Base-by-base conservation (phyloP, 2,113 vertebrate genomes). In the Ia io region DNA sequence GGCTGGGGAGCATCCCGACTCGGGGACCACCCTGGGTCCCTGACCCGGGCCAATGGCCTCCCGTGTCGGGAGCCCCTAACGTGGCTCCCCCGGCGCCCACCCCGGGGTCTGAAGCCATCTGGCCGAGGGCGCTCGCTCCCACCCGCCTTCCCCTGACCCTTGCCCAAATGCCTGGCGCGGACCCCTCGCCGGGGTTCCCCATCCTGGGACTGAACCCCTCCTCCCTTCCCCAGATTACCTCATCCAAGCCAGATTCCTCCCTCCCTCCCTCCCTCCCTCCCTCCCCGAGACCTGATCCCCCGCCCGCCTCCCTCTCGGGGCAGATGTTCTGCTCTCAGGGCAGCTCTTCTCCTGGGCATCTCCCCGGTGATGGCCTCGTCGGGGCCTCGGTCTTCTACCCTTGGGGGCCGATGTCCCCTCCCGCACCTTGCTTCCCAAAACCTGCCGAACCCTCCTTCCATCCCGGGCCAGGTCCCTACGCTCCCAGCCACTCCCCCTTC, bases 151-250 rank as follows among this genome's bases (percentile, higher is more conserved):
- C 84, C 90, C 28, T 7, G 95, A 91, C 96, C 95, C 96, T 87
- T 87, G 88, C 96, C 95, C 96, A 90, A 65, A 96, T 73, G 91
- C 91, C 89, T 86, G 95, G 96, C 96, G 90, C 84, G 37, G 97
- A 96, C 96, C 96, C 95, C 83, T 78, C 93, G 91, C 95, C 84
- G 70, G 93, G 97, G 95, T 91, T 97, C 96, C 92, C 92, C 96
- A 97, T 96, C 95, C 96, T 90, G 94, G 97, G 96, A 93, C 97
- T 84, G 96, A 96, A 96, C 95, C 97, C 97, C 96, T 96, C 97
- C 97, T 97, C 97, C 97, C 93, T 95, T 97, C 95, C 76, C 79
- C 93, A 92, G 97, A 97, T 97, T 97, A 97, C 97, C 97, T 97
- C 97, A 97, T 97, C 97, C 95, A 85, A 95, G 95, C 95, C 63